Percentiles rank a stretch among this genome's conserved stretches.
phyloP scores from a whole-genome alignment of 1,140 invertebrate genomes.

The Ceratina australensis region DNA sequence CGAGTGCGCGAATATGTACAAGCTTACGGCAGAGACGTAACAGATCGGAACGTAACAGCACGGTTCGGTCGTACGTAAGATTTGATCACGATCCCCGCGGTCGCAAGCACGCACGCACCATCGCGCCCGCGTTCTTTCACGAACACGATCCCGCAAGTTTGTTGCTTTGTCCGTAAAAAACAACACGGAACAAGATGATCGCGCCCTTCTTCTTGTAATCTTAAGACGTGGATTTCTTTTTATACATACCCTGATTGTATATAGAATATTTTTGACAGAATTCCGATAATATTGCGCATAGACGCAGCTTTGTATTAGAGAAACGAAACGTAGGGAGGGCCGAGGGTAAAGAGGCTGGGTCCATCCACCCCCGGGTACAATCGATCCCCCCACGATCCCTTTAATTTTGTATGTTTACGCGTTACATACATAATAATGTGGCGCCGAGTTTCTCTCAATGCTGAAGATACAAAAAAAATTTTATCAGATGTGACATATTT shows the following conservation, averaged over 20 bases:
- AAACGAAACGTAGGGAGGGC: not conserved
- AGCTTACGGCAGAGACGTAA: too few relatives aligned
- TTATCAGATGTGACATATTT: conserved; percentile 51
- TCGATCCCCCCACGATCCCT: conserved; percentile 32
- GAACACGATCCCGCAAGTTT: not conserved
- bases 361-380: conserved; percentile 11
- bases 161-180: conserved; percentile 9
- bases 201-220: conserved; percentile 16
- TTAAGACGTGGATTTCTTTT: conserved; percentile 42
- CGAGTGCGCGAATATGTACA: too few relatives aligned
- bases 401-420: conserved; percentile 70
- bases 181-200: not conserved
- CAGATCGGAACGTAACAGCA: too few relatives aligned
- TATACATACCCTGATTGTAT: conserved; percentile 42
- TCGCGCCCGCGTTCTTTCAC: not conserved
- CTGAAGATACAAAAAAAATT: conserved; percentile 37
- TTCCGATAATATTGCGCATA: conserved; percentile 40
- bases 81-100: too few relatives aligned
- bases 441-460: conserved; percentile 46
- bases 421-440: conserved; percentile 58
- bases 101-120: too few relatives aligned
- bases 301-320: conserved; percentile 55
- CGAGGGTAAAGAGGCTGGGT: conserved; percentile 31
- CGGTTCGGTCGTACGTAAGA: too few relatives aligned
- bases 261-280: conserved; percentile 66